Evolutionary conservation across 2,888 invertebrate genomes (phyloP).

Genomic region (Elaeidobius kamerunicus): DNA sequence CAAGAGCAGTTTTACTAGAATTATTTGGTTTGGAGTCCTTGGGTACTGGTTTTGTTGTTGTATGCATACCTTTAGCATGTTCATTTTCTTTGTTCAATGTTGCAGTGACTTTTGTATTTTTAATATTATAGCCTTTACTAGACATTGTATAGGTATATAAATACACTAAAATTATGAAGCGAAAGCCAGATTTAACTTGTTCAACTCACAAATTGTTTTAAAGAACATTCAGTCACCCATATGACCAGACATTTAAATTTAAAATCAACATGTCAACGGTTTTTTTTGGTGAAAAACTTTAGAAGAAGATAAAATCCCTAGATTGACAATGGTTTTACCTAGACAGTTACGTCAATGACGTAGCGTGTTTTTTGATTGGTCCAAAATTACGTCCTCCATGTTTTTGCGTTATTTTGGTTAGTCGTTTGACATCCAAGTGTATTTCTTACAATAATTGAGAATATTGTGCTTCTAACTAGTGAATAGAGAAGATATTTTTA

Average conservation of each 20-base stretch:
- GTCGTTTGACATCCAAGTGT: no score
- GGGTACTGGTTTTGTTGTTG: slow-evolving; percentile 3
- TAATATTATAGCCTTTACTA: neutral
- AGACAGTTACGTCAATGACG: no score
- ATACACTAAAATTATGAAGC: no score
- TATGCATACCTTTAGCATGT: slow-evolving; percentile 7
- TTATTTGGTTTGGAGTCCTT: slow-evolving; percentile 11
- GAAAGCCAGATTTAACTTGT: neutral
- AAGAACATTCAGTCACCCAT: neutral
- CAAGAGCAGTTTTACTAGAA: slow-evolving; percentile 6
- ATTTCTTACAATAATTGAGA: no score
- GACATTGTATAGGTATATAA: slow-evolving; percentile 3
- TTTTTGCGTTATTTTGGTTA: no score
- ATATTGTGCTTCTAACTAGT: no score
- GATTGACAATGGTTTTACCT: no score
- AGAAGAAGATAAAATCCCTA: neutral
- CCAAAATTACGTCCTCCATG: no score
- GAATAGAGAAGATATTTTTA: no score
- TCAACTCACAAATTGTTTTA: neutral
- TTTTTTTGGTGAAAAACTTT: slow-evolving; percentile 6
- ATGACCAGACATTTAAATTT: slow-evolving; percentile 14
- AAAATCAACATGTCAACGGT: slow-evolving; percentile 10
- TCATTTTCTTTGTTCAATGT: slow-evolving; percentile 19
- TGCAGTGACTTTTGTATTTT: neutral
- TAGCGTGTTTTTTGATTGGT: no score